These are phyloP conservation scores for Noctua janthina DNA, from an alignment of 2,888 invertebrate genomes.

Conservation along the genomic window DNA sequence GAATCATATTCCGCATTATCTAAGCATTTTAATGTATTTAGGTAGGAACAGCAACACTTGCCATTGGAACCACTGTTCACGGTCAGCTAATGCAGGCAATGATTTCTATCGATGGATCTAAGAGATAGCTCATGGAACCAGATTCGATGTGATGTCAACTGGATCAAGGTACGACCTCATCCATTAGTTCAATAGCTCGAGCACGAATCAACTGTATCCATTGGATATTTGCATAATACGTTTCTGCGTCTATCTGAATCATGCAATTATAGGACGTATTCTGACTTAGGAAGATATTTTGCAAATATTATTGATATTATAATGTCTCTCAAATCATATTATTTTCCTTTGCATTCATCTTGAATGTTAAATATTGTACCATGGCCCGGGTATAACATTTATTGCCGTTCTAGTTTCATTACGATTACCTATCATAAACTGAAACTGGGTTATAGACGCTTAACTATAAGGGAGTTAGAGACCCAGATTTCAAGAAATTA, in stretches of 20 bases:
- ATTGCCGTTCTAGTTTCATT: conserved; percentile 51
- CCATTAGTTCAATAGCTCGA: conserved; percentile 81
- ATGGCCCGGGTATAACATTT: conserved; percentile 29
- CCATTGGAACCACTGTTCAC: conserved; percentile 35
- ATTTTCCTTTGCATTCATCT: conserved; percentile 32
- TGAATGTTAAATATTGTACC: conserved; percentile 37
- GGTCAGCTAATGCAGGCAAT: conserved; percentile 48
- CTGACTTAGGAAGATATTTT: conserved; percentile 3
- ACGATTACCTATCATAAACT: conserved; percentile 38
- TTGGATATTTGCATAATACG: conserved; percentile 44
- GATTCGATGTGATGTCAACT: conserved; percentile 79
- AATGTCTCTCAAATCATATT: conserved; percentile 19
- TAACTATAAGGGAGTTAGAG: conserved; percentile 13
- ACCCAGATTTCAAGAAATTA: conserved; percentile 33
- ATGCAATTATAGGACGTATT: background rate
- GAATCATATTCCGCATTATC: background rate
- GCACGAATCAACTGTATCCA: conserved; percentile 66
- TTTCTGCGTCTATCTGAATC: conserved; percentile 28
- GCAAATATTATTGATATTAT: background rate
- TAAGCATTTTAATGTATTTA: conserved; percentile 3
- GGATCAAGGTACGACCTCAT: conserved; percentile 84
- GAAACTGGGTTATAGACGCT: conserved; percentile 39
- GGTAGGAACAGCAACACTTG: conserved; percentile 19
- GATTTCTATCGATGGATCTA: conserved; percentile 63
- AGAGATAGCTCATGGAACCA: conserved; percentile 73